Conservation (phyloP, 1,140 invertebrate species). For the Eupristina koningsbergeri region DNA sequence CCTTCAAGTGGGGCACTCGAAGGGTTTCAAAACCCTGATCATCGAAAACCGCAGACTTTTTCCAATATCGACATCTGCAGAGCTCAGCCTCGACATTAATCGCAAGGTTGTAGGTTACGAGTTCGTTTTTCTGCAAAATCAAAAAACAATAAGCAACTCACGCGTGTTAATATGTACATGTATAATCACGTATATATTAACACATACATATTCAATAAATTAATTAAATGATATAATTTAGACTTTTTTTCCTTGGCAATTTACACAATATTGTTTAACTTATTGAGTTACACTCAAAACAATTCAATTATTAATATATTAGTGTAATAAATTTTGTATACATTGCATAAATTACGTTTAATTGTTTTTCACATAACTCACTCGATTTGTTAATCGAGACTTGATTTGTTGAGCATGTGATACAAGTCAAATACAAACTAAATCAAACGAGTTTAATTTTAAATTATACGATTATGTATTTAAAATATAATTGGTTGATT, state of each 20-base stretch:
- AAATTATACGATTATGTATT: too few relatives aligned
- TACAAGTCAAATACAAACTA: too few relatives aligned
- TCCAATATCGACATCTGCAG: constrained; percentile 27
- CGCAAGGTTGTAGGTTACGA: constrained; percentile 37
- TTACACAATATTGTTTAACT: not conserved
- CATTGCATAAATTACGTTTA: too few relatives aligned
- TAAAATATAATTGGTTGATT: too few relatives aligned
- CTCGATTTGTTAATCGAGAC: too few relatives aligned
- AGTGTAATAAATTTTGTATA: too few relatives aligned
- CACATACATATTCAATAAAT: not conserved
- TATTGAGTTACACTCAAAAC: too few relatives aligned
- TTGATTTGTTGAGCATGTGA: too few relatives aligned
- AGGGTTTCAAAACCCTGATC: constrained; percentile 47
- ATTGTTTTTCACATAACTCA: too few relatives aligned
- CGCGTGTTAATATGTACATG: not conserved
- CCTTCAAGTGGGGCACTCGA: not conserved
- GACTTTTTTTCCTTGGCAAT: not conserved
- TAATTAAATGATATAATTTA: not conserved
- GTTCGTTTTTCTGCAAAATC: constrained; percentile 42
- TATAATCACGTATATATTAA: not conserved
- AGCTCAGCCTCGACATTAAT: constrained; percentile 41
- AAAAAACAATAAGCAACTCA: constrained; percentile 33
- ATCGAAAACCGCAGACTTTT: constrained; percentile 36
- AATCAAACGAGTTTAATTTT: too few relatives aligned
- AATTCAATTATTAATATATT: too few relatives aligned